These are phyloP conservation scores for Chaunax sp. DNA, from an alignment of 2,797 vertebrate genomes.

Conservation along the genomic window DNA sequence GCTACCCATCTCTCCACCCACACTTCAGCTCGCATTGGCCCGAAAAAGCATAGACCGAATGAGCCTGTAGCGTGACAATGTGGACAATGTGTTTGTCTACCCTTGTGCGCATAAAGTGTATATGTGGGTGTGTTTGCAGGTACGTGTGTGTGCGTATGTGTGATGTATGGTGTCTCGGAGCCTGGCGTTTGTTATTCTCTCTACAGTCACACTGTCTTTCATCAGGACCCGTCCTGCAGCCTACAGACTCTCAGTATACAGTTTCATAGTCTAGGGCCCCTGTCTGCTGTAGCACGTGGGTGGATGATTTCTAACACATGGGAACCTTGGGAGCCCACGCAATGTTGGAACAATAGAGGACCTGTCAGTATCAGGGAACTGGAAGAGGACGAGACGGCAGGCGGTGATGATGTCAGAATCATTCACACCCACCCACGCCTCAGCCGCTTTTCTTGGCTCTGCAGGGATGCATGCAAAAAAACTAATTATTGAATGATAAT, in stretches of 20 bases:
- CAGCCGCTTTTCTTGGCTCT: conserved; percentile 52
- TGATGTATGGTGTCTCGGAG: conserved; percentile 64
- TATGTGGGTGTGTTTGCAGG: conserved; percentile 31
- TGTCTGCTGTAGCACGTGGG: conserved; percentile 85
- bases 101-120: conserved; percentile 23
- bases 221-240: conserved; percentile 83
- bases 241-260: conserved; percentile 80
- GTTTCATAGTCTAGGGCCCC: conserved; percentile 82
- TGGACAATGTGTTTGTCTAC: conserved; percentile 38
- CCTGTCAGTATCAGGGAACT: conserved; percentile 79
- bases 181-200: conserved; percentile 84
- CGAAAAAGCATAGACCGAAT: conserved; percentile 45
- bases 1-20: conserved; percentile 61
- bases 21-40: conserved; percentile 71
- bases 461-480: conserved; percentile 29
- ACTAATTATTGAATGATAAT: background rate
- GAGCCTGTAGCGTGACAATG: conserved; percentile 75
- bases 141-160: conserved; percentile 35
- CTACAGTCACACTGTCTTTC: conserved; percentile 85
- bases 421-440: conserved; percentile 79
- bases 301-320: conserved; percentile 90
- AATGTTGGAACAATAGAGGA: conserved; percentile 84
- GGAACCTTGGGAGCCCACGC: conserved; percentile 81
- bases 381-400: conserved; percentile 72
- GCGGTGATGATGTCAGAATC: conserved; percentile 81